Evolutionary conservation across 2,113 vertebrate species (phyloP).

Genomic region (Apeltes quadracus): DNA sequence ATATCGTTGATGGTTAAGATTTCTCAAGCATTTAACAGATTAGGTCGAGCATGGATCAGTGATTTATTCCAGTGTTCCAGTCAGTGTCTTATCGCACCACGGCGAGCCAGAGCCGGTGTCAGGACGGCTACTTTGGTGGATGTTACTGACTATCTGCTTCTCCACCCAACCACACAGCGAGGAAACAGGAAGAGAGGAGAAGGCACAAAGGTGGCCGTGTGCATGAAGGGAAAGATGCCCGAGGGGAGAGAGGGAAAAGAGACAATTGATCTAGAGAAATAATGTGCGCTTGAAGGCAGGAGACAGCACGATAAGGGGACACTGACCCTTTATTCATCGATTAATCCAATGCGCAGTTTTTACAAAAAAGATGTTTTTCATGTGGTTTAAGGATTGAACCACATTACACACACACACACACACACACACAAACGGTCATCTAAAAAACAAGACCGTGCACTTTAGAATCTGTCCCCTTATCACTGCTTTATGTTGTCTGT

Average conservation of each 20-base stretch:
- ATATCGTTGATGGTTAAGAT: neutral
- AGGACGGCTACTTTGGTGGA: conserved; percentile 24
- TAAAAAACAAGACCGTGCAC: neutral
- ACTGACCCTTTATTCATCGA: conserved; percentile 29
- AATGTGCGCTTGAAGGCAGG: conserved; percentile 7
- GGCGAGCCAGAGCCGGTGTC: conserved; percentile 25
- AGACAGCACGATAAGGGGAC: neutral
- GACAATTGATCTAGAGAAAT: conserved; percentile 5
- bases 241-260: conserved; percentile 9
- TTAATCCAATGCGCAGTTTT: neutral
- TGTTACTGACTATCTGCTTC: conserved; percentile 46
- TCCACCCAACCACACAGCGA: conserved; percentile 23
- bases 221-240: conserved; percentile 4
- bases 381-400: neutral
- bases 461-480: conserved; percentile 1
- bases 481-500: conserved; percentile 30
- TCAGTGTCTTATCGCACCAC: conserved; percentile 16
- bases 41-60: no score
- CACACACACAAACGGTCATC: neutral
- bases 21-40: neutral
- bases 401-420: conserved; percentile 9
- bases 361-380: neutral
- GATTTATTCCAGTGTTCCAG: conserved; percentile 17
- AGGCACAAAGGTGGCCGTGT: neutral
- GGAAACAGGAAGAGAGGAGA: conserved; percentile 27